Evolutionary conservation across 2,797 vertebrate species (phyloP).

Genomic region (Labeo calbasu): DNA sequence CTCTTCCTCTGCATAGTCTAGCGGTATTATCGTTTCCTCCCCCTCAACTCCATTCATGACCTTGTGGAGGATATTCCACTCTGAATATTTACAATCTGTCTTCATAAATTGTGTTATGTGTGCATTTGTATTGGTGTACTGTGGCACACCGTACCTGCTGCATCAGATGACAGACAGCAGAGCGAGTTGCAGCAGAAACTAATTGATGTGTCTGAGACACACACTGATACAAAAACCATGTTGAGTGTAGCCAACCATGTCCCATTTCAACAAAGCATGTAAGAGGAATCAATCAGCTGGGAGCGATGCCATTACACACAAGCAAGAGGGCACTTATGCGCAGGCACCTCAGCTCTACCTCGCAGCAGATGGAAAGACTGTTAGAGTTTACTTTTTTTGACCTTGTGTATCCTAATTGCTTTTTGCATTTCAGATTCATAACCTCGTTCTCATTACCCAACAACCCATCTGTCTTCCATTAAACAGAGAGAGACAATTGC

Average conservation of each 20-base stretch:
- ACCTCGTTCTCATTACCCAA: constrained; percentile 37
- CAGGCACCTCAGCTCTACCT: constrained; percentile 30
- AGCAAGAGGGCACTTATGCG: neutral
- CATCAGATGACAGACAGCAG: constrained; percentile 31
- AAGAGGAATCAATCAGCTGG: constrained; percentile 45
- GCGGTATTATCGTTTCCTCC: neutral
- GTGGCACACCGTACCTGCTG: neutral
- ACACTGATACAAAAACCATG: constrained; percentile 49
- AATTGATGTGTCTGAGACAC: constrained; percentile 45
- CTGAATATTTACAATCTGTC: constrained; percentile 24
- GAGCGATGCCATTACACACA: constrained; percentile 36
- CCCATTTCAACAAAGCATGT: constrained; percentile 46
- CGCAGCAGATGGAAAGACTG: constrained; percentile 56
- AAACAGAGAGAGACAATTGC: constrained; percentile 17
- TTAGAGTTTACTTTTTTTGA: constrained; percentile 56
- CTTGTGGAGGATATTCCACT: constrained; percentile 3
- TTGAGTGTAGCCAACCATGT: constrained; percentile 40
- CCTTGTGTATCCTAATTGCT: constrained; percentile 61
- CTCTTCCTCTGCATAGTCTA: constrained; percentile 21
- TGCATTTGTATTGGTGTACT: constrained; percentile 8
- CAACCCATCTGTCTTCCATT: constrained; percentile 41
- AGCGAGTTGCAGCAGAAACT: constrained; percentile 20
- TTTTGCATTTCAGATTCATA: constrained; percentile 51
- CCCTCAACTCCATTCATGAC: neutral
- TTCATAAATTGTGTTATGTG: constrained; percentile 15